Percentiles rank a stretch among this genome's conserved stretches.
These are phyloP conservation scores for Leptopilina drosophilae DNA, from an alignment of 2,888 invertebrate species.

Conservation along the genomic window DNA sequence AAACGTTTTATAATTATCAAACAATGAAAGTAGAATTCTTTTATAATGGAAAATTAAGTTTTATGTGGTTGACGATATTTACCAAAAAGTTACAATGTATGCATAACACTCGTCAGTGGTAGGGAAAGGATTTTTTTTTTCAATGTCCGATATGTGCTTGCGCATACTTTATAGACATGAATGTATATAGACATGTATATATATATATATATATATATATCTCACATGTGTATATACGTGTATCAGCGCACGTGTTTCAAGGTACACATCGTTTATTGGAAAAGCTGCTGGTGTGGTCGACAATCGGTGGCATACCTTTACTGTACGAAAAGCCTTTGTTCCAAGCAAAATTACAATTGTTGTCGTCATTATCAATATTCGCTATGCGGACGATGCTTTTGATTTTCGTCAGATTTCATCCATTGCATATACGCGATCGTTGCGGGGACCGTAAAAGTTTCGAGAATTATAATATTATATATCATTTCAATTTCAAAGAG, in stretches of 20 bases:
- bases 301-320: constrained; percentile 66
- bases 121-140: constrained; percentile 17
- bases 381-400: constrained; percentile 74
- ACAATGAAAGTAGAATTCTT: constrained; percentile 5
- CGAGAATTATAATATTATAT: not conserved
- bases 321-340: constrained; percentile 70
- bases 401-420: constrained; percentile 61
- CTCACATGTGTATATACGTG: not conserved
- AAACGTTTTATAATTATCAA: not conserved
- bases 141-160: constrained; percentile 16
- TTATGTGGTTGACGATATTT: constrained; percentile 6
- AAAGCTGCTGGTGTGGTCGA: constrained; percentile 51
- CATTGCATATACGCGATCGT: constrained; percentile 35
- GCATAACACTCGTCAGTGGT: constrained; percentile 14
- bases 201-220: constrained; percentile 5
- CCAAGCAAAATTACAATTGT: constrained; percentile 73
- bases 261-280: constrained; percentile 41
- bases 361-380: constrained; percentile 73
- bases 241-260: not conserved
- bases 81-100: constrained; percentile 10
- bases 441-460: not conserved
- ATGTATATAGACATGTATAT: not conserved
- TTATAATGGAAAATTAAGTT: not conserved
- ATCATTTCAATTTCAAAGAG: not conserved
- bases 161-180: constrained; percentile 7